Conservation (phyloP, 2,888 invertebrate genomes). For the Drosophila planitibia region DNA sequence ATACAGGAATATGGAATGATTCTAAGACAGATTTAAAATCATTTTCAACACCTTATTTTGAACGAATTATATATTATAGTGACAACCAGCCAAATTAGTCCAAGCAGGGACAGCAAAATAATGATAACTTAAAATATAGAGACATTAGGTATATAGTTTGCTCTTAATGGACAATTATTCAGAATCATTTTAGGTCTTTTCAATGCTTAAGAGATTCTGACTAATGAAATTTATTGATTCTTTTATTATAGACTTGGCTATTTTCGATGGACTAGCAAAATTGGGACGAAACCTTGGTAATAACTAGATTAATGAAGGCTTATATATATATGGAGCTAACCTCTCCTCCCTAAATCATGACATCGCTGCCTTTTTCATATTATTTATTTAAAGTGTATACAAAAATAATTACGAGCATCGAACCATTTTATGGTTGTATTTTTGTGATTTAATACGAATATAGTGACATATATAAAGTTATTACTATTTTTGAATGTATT, state of each 20-base stretch:
- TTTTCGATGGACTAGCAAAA: background rate
- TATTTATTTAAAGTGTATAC: background rate
- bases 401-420: background rate
- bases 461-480: background rate
- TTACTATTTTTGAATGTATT: constrained; percentile 38
- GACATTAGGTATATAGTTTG: background rate
- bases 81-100: background rate
- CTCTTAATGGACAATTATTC: background rate
- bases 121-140: background rate
- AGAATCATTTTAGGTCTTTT: background rate
- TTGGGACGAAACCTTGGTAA: background rate
- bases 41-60: background rate
- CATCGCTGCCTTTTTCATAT: background rate
- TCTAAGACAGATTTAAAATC: background rate
- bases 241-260: background rate
- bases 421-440: background rate
- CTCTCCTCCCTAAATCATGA: too few relatives aligned
- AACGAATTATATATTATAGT: background rate
- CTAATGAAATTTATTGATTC: background rate
- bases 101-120: background rate
- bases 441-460: constrained; percentile 25
- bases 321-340: background rate
- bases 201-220: background rate
- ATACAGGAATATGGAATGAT: background rate
- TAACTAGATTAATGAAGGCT: background rate